Conservation (phyloP, 1,140 invertebrate genomes). For the Euglossa dilemma region DNA sequence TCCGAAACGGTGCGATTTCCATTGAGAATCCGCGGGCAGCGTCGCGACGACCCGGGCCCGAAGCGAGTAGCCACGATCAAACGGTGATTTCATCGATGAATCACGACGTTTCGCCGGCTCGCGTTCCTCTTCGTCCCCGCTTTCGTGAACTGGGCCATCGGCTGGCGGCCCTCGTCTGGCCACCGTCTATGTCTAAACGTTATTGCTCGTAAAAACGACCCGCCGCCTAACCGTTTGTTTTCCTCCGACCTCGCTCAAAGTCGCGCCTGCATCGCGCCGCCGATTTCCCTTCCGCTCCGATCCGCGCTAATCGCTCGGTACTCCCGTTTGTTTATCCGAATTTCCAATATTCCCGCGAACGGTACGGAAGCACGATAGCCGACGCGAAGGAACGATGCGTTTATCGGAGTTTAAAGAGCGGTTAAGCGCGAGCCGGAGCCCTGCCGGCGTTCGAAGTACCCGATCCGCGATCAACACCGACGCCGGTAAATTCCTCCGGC, state of each 20-base stretch:
- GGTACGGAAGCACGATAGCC: too few species aligned
- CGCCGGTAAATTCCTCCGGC: neutral
- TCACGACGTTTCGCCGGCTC: neutral
- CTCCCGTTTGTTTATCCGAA: too few species aligned
- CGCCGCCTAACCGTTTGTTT: neutral
- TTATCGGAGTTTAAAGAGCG: too few species aligned
- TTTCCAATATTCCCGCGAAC: too few species aligned
- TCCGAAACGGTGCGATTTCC: conserved; percentile 4
- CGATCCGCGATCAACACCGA: neutral
- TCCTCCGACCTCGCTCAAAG: accelerated
- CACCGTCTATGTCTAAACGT: conserved; percentile 42
- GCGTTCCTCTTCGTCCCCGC: neutral
- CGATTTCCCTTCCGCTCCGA: too few species aligned
- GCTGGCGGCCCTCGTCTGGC: conserved; percentile 8
- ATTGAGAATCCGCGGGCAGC: neutral
- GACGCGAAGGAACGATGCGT: too few species aligned
- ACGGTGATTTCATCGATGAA: conserved; percentile 35
- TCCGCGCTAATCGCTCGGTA: too few species aligned
- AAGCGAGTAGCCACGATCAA: conserved; percentile 1
- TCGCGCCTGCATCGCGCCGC: too few species aligned
- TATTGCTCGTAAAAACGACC: conserved; percentile 35
- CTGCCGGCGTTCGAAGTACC: too few species aligned
- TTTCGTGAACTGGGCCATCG: neutral
- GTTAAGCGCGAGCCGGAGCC: too few species aligned
- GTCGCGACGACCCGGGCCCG: neutral